Evolutionary conservation across 2,888 invertebrate species (phyloP).

Genomic region (Drosophila helvetica): DNA sequence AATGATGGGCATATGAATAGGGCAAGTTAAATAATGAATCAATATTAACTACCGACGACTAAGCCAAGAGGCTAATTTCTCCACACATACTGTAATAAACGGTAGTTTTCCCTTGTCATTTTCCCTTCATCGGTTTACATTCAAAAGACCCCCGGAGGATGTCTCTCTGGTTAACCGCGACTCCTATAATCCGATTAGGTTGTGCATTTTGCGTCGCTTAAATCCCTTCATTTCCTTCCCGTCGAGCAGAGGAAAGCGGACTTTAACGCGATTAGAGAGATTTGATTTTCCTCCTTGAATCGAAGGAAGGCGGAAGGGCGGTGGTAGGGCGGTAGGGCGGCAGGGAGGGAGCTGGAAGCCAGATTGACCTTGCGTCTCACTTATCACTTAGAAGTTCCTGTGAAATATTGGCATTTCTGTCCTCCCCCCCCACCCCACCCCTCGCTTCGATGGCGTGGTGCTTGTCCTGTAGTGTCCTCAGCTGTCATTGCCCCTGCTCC

Average conservation of each 20-base stretch:
- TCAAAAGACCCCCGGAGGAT: slow-evolving; percentile 12
- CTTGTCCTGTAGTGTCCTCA: slow-evolving; percentile 35
- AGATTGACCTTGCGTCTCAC: slow-evolving; percentile 37
- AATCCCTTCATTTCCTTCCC: not conserved
- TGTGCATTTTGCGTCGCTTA: slow-evolving; percentile 30
- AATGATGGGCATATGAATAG: no score
- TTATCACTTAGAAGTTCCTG: slow-evolving; percentile 33
- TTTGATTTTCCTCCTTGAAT: slow-evolving; percentile 10
- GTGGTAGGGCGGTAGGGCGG: not conserved
- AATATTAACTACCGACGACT: no score
- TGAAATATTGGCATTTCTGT: slow-evolving; percentile 19
- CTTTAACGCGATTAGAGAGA: slow-evolving; percentile 33
- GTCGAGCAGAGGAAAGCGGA: not conserved
- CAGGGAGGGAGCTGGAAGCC: slow-evolving; percentile 9
- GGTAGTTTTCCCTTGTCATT: no score
- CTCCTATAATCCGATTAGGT: slow-evolving; percentile 31
- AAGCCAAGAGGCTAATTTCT: no score
- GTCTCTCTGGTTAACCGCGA: slow-evolving; percentile 18
- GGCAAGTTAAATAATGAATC: no score
- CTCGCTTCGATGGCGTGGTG: slow-evolving; percentile 5
- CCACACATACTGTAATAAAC: not conserved
- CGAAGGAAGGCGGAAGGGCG: not conserved
- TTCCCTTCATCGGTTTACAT: not conserved
- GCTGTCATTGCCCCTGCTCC: slow-evolving; percentile 40
- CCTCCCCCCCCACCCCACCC: no score